phyloP scores from a whole-genome alignment of 2,888 invertebrate genomes.

The Drosophila kanekoi region DNA sequence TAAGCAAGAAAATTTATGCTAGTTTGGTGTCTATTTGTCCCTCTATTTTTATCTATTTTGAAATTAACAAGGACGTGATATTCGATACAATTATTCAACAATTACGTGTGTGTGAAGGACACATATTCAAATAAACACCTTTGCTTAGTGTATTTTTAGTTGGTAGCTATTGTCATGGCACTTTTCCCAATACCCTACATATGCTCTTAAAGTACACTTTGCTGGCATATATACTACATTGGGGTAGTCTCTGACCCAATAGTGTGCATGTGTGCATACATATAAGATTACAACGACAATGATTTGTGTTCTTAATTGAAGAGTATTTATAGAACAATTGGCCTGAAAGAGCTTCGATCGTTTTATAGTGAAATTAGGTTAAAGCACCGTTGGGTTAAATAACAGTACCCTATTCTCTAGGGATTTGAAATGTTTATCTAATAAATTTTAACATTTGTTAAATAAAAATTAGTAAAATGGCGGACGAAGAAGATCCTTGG shows the following conservation, averaged over 20 bases:
- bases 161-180: background rate
- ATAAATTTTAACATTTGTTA: no score
- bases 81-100: conserved; percentile 27
- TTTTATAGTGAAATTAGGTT: conserved; percentile 8
- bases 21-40: background rate
- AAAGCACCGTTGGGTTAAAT: background rate
- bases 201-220: background rate
- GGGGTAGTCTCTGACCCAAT: conserved; percentile 7
- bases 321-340: conserved; percentile 1
- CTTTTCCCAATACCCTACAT: conserved; percentile 12
- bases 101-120: background rate
- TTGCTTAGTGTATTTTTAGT: conserved; percentile 5
- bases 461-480: conserved; percentile 71
- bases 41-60: background rate
- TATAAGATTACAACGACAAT: conserved; percentile 19
- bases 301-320: conserved; percentile 2
- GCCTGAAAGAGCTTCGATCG: conserved; percentile 2
- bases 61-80: conserved; percentile 14
- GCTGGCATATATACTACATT: background rate
- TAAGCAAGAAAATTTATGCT: background rate
- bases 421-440: no score
- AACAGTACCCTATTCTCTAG: no score
- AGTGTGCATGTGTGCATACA: no score
- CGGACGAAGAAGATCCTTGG: conserved; percentile 87
- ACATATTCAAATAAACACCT: background rate